These are phyloP conservation scores for Aelia acuminata DNA, from an alignment of 2,888 invertebrate genomes.

Conservation along the genomic window DNA sequence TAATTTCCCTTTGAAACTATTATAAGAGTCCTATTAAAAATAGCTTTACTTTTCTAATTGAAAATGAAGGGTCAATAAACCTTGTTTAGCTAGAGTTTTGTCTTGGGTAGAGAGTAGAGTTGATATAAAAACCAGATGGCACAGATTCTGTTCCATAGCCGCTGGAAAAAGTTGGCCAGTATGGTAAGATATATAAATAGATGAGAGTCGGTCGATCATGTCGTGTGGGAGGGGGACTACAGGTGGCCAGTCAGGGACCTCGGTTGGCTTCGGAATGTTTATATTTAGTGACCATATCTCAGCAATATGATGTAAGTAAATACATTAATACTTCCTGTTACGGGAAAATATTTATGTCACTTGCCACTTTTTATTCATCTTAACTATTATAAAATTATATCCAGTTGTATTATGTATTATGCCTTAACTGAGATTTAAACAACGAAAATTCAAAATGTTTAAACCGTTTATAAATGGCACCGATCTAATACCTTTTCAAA, in stretches of 20 bases:
- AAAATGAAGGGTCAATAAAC: neutral
- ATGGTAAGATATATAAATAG: conserved; percentile 52
- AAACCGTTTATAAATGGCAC: neutral
- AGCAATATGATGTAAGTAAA: conserved; percentile 52
- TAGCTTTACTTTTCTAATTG: neutral
- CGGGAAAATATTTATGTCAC: neutral
- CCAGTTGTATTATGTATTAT: neutral
- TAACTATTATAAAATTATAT: neutral
- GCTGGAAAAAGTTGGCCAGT: conserved; percentile 54
- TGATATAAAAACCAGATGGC: conserved; percentile 34
- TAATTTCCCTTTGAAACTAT: neutral
- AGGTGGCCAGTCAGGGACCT: conserved; percentile 59
- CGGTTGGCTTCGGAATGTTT: conserved; percentile 45
- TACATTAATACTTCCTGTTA: conserved; percentile 1
- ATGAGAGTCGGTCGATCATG: neutral
- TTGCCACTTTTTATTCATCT: neutral
- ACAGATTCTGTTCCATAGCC: conserved; percentile 39
- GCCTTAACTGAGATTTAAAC: neutral
- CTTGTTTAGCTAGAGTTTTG: neutral
- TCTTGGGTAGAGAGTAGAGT: neutral
- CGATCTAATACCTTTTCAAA: neutral
- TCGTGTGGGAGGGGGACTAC: conserved; percentile 58
- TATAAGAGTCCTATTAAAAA: neutral
- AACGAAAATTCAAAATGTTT: neutral
- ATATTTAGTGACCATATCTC: conserved; percentile 55